phyloP scores from a whole-genome alignment of 2,797 vertebrate species.

The Microhierax caerulescens region DNA sequence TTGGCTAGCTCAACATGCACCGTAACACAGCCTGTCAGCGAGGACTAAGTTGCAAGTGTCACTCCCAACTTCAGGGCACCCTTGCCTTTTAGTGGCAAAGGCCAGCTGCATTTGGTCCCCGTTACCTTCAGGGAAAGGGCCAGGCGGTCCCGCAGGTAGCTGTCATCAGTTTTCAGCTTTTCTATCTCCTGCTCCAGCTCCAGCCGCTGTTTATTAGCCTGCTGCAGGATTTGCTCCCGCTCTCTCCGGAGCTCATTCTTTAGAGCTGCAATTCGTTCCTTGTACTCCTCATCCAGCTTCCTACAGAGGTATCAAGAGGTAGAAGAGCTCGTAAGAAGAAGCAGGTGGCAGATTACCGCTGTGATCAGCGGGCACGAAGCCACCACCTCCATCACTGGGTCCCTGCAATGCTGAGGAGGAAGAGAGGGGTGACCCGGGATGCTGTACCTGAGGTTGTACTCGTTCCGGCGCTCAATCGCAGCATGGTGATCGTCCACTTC shows the following conservation, averaged over 20 bases:
- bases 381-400: accelerated
- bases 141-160: constrained; percentile 86
- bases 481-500: constrained; percentile 95
- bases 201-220: constrained; percentile 83
- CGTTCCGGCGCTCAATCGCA: constrained; percentile 88
- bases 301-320: constrained; percentile 31
- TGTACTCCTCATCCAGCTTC: constrained; percentile 93
- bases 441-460: constrained; percentile 82
- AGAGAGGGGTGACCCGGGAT: accelerated
- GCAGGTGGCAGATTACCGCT: accelerated
- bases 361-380: accelerated
- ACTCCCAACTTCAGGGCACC: accelerated
- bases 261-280: constrained; percentile 79
- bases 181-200: constrained; percentile 87
- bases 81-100: background rate
- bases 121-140: constrained; percentile 88
- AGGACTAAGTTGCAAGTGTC: accelerated
- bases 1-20: accelerated
- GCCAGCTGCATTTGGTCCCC: accelerated
- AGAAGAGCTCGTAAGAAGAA: accelerated
- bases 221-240: constrained; percentile 89
- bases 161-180: constrained; percentile 87
- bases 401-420: accelerated
- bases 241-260: constrained; percentile 85
- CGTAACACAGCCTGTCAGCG: background rate